Evolutionary conservation across 2,888 invertebrate genomes (phyloP).

Genomic region (Ormyrus thymus): DNA sequence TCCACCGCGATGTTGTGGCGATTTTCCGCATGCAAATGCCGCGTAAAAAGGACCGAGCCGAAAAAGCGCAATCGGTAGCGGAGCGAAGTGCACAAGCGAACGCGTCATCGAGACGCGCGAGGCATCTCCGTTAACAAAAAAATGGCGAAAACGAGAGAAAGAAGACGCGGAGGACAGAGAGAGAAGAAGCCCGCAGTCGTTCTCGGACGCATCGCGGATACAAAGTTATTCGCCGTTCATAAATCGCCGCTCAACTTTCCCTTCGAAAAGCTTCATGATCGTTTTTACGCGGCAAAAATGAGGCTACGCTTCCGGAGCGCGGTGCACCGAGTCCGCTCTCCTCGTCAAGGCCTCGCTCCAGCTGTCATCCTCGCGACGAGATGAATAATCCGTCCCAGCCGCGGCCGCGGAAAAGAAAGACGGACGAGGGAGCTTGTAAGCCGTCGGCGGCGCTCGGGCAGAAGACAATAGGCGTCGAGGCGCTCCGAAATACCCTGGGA

Average conservation of each 20-base stretch:
- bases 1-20: too few relatives aligned
- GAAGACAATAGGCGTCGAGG: slow-evolving; percentile 34
- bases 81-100: slow-evolving; percentile 19
- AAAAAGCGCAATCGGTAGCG: slow-evolving; percentile 8
- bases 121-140: slow-evolving; percentile 29
- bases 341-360: slow-evolving; percentile 24
- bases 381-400: slow-evolving; percentile 69
- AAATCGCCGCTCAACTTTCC: slow-evolving; percentile 47
- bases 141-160: slow-evolving; percentile 13
- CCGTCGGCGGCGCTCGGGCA: not conserved
- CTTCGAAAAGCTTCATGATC: slow-evolving; percentile 36
- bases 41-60: not conserved
- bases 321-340: too few relatives aligned
- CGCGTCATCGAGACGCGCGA: slow-evolving; percentile 23
- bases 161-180: not conserved
- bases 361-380: slow-evolving; percentile 46
- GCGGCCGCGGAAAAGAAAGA: slow-evolving; percentile 20
- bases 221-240: slow-evolving; percentile 50
- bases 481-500: slow-evolving; percentile 9
- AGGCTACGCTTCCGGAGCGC: slow-evolving; percentile 44
- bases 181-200: not conserved
- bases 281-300: slow-evolving; percentile 42
- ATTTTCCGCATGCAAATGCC: not conserved
- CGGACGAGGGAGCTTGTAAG: not conserved
- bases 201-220: slow-evolving; percentile 20